Evolutionary conservation across 2,113 vertebrate genomes (phyloP).

Genomic region (Nothocercus nigrocapillus): DNA sequence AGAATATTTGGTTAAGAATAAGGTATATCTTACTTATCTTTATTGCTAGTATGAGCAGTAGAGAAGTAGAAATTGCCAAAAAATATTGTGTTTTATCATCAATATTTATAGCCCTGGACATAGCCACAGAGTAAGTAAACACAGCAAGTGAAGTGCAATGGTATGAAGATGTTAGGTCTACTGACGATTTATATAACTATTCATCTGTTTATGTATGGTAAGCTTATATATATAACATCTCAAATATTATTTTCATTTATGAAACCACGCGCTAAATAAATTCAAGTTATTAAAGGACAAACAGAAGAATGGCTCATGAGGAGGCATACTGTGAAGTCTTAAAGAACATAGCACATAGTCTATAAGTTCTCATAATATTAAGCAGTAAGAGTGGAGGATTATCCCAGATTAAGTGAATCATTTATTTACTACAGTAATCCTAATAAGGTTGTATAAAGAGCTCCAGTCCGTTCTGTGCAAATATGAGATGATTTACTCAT

Average conservation of each 20-base stretch:
- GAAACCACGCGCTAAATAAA: not conserved
- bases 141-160: not conserved
- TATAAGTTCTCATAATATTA: not conserved
- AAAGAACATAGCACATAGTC: not conserved
- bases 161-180: not conserved
- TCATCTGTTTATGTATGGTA: not conserved
- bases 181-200: not conserved
- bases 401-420: not conserved
- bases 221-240: not conserved
- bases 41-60: not conserved
- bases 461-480: not conserved
- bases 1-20: not conserved
- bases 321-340: not conserved
- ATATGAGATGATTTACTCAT: not conserved
- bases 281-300: not conserved
- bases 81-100: not conserved
- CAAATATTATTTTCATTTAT: not conserved
- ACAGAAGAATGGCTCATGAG: not conserved
- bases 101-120: not conserved
- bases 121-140: not conserved
- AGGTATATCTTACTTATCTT: not conserved
- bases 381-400: not conserved
- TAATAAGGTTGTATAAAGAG: not conserved
- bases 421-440: not conserved
- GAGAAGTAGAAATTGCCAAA: not conserved